phyloP scores from a whole-genome alignment of 2,113 vertebrate species.

The Apaloderma vittatum region DNA sequence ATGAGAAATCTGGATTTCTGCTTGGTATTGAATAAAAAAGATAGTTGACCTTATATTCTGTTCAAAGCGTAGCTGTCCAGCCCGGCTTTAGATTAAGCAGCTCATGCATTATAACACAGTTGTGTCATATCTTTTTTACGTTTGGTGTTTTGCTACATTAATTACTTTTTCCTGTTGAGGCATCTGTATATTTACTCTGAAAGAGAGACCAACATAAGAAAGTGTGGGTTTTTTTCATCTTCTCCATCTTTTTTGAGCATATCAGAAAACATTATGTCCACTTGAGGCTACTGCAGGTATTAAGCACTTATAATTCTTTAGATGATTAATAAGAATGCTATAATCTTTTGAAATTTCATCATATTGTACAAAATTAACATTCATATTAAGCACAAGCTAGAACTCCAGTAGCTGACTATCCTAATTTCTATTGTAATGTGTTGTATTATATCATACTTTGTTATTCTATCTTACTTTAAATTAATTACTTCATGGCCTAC shows the following conservation, averaged over 20 bases:
- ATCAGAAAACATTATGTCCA: neutral
- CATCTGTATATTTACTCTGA: neutral
- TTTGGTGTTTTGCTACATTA: neutral
- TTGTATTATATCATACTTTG: neutral
- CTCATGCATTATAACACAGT: neutral
- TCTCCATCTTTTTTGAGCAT: neutral
- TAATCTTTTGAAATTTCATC: neutral
- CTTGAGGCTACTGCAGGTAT: neutral
- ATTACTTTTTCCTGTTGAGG: neutral
- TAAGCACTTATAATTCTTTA: neutral
- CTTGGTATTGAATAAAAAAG: neutral
- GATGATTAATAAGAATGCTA: neutral
- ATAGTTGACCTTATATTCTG: neutral
- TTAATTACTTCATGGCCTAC: neutral
- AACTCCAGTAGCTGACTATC: neutral
- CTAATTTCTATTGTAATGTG: neutral
- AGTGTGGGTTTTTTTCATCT: neutral
- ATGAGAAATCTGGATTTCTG: neutral
- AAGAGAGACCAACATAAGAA: neutral
- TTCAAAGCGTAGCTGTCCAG: neutral
- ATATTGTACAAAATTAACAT: neutral
- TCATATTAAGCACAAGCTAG: neutral
- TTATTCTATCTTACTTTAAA: neutral
- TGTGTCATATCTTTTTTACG: neutral
- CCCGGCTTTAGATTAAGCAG: neutral